Percentiles rank a stretch among this genome's conserved stretches.
These are phyloP conservation scores for Latrodectus geometricus DNA, from an alignment of 1,140 invertebrate species.

Conservation along the genomic window DNA sequence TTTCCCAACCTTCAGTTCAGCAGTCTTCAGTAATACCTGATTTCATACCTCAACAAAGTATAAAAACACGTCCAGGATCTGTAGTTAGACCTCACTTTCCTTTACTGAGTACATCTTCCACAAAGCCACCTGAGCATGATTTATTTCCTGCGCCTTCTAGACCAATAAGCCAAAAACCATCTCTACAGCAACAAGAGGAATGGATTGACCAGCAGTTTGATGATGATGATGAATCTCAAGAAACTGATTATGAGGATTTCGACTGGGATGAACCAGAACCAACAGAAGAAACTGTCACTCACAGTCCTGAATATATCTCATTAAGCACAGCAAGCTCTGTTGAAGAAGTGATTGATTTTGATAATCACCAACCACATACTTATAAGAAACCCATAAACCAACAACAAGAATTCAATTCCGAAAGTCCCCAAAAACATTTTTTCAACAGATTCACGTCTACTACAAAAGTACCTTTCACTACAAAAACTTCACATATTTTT, in stretches of 20 bases:
- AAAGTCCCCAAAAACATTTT: not conserved
- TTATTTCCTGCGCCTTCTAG: constrained; percentile 45
- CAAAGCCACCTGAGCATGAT: not conserved
- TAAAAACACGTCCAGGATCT: constrained; percentile 33
- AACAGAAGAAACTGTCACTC: not conserved
- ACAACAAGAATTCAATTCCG: not conserved
- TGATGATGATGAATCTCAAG: constrained; percentile 35
- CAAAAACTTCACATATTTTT: constrained; percentile 14
- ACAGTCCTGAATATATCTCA: not conserved
- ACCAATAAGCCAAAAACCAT: constrained; percentile 37
- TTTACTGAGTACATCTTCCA: not conserved
- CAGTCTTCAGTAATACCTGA: not conserved
- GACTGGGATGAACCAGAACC: constrained; percentile 11
- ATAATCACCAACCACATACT: constrained; percentile 43
- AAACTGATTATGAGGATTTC: constrained; percentile 43
- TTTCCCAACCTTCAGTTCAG: not conserved
- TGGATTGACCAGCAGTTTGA: constrained; percentile 5
- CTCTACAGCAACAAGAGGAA: constrained; percentile 28
- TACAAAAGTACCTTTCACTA: not conserved
- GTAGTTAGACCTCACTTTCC: constrained; percentile 33
- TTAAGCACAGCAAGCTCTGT: not conserved
- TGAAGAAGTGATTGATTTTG: constrained; percentile 29
- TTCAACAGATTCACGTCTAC: not conserved
- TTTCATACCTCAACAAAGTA: not conserved
- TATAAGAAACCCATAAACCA: constrained; percentile 2